Base-by-base conservation (phyloP, 2,888 invertebrate genomes). In the Orchesellides sinensis region DNA sequence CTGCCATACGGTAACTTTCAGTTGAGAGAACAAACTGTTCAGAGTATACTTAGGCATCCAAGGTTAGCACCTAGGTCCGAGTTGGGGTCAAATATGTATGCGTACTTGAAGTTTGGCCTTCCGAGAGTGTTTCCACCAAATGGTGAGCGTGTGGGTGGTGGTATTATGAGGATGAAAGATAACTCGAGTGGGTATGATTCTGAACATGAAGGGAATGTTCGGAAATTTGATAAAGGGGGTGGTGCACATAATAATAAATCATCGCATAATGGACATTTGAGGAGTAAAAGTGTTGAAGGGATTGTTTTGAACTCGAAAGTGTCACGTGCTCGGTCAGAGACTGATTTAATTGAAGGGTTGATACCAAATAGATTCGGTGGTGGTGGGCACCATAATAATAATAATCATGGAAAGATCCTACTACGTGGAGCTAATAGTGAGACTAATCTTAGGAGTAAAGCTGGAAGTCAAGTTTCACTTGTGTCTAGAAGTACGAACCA, bases 1-100 rank as follows among this genome's bases (percentile, higher is more conserved):
- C 92, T 97, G 89, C 97, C 97, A 75, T 97, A 97, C 90, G 97
- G 97, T 77, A 97, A 97, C 90, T 98, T 98, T 91, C 97, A 97
- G 90, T 92, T 98, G 47, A 92, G 97, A 83, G 97, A 98, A 89
- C 96, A 97, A 80, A 97, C 97, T 68, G 97, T 97, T 70, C 96
- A 97, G 91, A 96, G 96, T 73, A 97, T 97, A 87, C 90, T 96
- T 69, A 93, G 94, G 59, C 96, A 97, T 91, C 97, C 97, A 61
- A 92, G 97, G 21, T 84, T 87, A 6, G 87, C 89, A 87, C 86
- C 90, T 85, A 78, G 88, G 81, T 95, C 95, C 78, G 96, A 96
- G 0, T 92, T 97, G 83, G 96, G 96, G 54, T 95, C 95, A 54
- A 97, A 97, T 90, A 96, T 97, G 93, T 96, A 96, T 90, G 96